These are phyloP conservation scores for Indri indri DNA, from an alignment of 2,113 vertebrate genomes.

Conservation along the genomic window DNA sequence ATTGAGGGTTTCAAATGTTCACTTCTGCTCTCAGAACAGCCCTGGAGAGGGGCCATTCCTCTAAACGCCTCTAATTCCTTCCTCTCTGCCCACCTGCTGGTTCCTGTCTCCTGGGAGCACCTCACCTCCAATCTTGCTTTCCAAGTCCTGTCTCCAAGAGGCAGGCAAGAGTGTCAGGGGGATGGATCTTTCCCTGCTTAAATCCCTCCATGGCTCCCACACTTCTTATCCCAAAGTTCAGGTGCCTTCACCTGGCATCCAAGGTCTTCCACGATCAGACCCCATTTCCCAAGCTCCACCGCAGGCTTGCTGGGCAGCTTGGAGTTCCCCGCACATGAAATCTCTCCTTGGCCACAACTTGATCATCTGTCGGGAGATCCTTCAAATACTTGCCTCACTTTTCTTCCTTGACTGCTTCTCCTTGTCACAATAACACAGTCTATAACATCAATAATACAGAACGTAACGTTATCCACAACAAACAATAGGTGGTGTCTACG, in stretches of 20 bases:
- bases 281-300: background rate
- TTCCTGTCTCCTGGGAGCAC: background rate
- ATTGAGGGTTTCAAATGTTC: background rate
- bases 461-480: background rate
- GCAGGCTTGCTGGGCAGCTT: background rate
- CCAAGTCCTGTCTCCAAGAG: background rate
- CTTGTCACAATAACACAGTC: background rate
- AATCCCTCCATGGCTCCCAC: background rate
- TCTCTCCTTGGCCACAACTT: background rate
- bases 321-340: background rate
- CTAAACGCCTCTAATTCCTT: background rate
- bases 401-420: background rate
- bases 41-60: background rate
- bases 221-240: background rate
- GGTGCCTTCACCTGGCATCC: background rate
- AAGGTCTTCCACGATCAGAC: background rate
- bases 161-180: background rate
- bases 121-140: background rate
- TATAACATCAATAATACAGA: background rate
- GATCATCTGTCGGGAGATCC: background rate
- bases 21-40: background rate
- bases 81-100: background rate
- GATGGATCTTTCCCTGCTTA: background rate
- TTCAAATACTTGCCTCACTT: background rate
- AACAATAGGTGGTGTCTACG: too few relatives aligned